Evolutionary conservation across 1,140 invertebrate genomes (phyloP), one percentile per base, ranked within the genome.

Genomic region (Ladona fulva): DNA sequence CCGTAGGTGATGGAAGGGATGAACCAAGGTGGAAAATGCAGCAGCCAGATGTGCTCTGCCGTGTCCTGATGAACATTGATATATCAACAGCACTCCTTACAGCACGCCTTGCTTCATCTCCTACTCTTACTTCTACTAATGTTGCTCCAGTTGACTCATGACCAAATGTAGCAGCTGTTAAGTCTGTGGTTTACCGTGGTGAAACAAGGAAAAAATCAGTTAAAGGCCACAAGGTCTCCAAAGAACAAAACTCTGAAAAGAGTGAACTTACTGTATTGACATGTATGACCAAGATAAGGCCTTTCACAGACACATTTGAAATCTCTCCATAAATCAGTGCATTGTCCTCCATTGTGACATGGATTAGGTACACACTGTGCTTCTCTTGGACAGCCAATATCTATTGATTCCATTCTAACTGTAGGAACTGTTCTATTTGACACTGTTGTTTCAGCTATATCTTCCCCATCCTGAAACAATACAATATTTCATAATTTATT

Each of bases 21-120:
- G 92, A 92, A 19, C 96, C 96, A 25, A 98, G 84, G 85, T 96
- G 96, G 84, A 97, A 95, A 75, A 98, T 92, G 79, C 95, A 91
- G 0, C 96, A 95, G 5, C 89, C 87, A 66, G 52, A 66, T 66
- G 52, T 66, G 14, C 52, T 66, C 83, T 97, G 91, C 73, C 95
- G 87, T 0, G 96, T 98, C 42, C 94, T 87, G 74, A 97, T 91
- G 83, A 98, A 96, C 91, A 98, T 95, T 1, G 95, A 96, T 66
- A 98, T 92, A 83, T 97, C 94, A 29, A 97, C 89, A 74, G 94
- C 91, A 37, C 89, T 91, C 77, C 91, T 88, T 52, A 96, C 91
- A 0, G 90, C 89, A 37, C 89, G 85, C 25, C 91, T 88, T 0
- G 92, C 91, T 44, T 86, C 83, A 79, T 91, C 89, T 0, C 88